Conservation (phyloP, 2,797 vertebrate species). For the Rachycentron canadum region DNA sequence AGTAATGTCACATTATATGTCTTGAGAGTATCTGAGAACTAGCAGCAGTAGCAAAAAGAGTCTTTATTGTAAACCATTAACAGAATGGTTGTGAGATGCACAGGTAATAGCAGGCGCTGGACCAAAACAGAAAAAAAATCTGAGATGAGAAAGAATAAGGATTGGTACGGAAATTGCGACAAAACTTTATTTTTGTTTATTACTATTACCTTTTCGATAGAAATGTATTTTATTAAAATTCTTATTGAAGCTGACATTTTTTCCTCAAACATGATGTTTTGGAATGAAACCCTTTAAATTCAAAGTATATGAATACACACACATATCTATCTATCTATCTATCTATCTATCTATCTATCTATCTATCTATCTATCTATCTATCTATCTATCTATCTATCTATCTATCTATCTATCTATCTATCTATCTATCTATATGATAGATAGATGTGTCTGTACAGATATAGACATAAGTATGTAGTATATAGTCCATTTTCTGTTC, state of each 20-base stretch:
- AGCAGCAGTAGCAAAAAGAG: conserved; percentile 10
- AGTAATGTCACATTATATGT: conserved; percentile 9
- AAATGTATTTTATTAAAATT: conserved; percentile 72
- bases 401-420: too few species aligned
- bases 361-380: too few species aligned
- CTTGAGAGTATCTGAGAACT: conserved; percentile 9
- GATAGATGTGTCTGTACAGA: conserved; percentile 57
- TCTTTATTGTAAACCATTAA: background rate
- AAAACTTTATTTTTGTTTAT: conserved; percentile 62
- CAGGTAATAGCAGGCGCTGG: background rate
- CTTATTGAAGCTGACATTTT: conserved; percentile 40
- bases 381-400: too few species aligned
- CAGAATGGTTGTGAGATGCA: background rate
- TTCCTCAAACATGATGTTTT: conserved; percentile 54
- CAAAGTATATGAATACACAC: conserved; percentile 47
- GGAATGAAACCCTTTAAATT: conserved; percentile 77
- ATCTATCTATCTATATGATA: too few species aligned
- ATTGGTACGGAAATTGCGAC: conserved; percentile 15
- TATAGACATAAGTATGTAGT: conserved; percentile 64
- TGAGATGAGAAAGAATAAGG: conserved; percentile 4
- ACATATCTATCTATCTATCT: background rate
- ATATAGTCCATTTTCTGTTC: conserved; percentile 66
- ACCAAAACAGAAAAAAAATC: conserved; percentile 33
- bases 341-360: too few species aligned
- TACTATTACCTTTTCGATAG: conserved; percentile 64